Percentiles rank a stretch among this genome's conserved stretches.
phyloP scores from a whole-genome alignment of 2,888 invertebrate genomes.

The Augochlorella aurata region DNA sequence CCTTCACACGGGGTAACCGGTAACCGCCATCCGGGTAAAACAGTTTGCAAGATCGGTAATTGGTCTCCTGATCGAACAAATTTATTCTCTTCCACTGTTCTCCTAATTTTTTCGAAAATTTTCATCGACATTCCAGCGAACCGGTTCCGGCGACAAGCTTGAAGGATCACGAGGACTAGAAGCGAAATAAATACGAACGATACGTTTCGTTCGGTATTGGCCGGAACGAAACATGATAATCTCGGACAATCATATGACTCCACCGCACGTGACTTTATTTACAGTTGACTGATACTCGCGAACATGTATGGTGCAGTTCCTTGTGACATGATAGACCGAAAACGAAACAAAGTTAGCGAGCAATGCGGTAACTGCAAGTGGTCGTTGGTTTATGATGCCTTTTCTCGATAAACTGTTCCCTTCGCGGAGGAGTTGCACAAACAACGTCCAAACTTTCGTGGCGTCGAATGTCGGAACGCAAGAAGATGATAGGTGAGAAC shows the following conservation, averaged over 20 bases:
- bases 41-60: conserved; percentile 25
- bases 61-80: background rate
- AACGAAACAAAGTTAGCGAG: conserved; percentile 64
- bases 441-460: conserved; percentile 45
- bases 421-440: conserved; percentile 83
- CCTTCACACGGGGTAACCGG: background rate
- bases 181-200: conserved; percentile 6
- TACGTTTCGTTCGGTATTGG: conserved; percentile 45
- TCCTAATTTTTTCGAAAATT: conserved; percentile 9
- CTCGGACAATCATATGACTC: conserved; percentile 80
- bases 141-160: conserved; percentile 2
- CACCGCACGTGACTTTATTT: conserved; percentile 82
- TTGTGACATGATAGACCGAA: conserved; percentile 74
- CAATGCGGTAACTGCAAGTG: conserved; percentile 72
- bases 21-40: background rate
- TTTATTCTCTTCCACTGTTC: conserved; percentile 13
- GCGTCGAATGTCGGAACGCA: conserved; percentile 42
- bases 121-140: conserved; percentile 25
- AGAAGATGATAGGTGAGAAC: conserved; percentile 71
- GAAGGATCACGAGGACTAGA: background rate
- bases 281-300: conserved; percentile 77
- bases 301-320: conserved; percentile 76
- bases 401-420: conserved; percentile 89
- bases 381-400: conserved; percentile 85
- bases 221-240: conserved; percentile 59